These are phyloP conservation scores for Enteromius mattozi DNA, from an alignment of 2,797 vertebrate genomes.

Conservation along the genomic window DNA sequence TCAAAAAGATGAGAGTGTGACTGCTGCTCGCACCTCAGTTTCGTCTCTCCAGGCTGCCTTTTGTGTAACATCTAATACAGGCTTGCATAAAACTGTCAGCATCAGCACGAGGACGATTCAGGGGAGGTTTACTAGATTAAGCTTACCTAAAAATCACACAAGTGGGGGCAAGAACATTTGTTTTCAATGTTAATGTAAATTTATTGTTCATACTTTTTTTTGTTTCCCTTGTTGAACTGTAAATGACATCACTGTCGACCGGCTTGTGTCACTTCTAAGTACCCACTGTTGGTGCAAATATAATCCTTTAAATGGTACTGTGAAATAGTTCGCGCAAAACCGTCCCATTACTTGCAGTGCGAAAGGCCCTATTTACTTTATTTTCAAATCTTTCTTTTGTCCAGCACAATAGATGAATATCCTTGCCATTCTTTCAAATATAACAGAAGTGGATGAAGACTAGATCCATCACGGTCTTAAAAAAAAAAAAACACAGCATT, in stretches of 20 bases:
- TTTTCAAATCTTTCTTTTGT: not conserved
- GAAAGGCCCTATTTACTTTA: not conserved
- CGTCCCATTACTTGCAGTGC: too few relatives aligned
- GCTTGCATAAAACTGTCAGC: not conserved
- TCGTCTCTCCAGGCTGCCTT: slow-evolving; percentile 20
- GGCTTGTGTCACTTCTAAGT: too few relatives aligned
- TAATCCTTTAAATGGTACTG: too few relatives aligned
- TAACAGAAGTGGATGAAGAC: not conserved
- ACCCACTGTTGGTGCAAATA: too few relatives aligned
- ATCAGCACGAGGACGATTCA: not conserved
- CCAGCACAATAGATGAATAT: not conserved
- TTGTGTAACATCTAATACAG: slow-evolving; percentile 15
- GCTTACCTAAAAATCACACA: not conserved
- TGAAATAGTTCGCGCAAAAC: too few relatives aligned
- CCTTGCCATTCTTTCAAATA: not conserved
- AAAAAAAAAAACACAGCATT: not conserved
- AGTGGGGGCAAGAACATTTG: not conserved
- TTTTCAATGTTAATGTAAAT: not conserved
- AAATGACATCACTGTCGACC: too few relatives aligned
- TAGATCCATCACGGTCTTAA: not conserved
- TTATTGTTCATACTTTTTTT: not conserved
- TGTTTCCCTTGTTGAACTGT: too few relatives aligned
- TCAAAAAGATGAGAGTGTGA: slow-evolving; percentile 48
- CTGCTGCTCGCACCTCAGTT: slow-evolving; percentile 45
- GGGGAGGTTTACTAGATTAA: not conserved